Evolutionary conservation across 2,797 vertebrate species (phyloP), one percentile per base, ranked within the genome.

Genomic region (Dendrocincla fuliginosa): DNA sequence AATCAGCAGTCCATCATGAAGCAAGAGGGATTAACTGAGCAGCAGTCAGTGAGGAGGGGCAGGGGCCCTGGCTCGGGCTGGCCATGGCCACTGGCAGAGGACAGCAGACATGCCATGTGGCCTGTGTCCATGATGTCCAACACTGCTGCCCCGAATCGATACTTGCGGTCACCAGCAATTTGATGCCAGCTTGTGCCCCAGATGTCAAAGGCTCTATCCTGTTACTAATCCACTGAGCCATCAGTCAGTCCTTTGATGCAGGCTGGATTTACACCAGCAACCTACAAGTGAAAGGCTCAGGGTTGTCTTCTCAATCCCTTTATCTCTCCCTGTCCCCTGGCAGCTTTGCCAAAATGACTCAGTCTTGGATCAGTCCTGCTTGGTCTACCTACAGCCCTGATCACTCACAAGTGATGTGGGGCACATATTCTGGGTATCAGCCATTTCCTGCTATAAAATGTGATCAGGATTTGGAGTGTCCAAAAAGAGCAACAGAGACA

Each of bases 241-340:
- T 13, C 82, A 30, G 69, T 28, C 73, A n/a, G 69, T 22, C 56
- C 68, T 52, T 76, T 32, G 59, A 47, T 56, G 37, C 50, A 87
- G 59, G 46, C 68, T 77, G 90, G 42, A 82, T 95, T 95, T 95
- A 90, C 50, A 85, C 71, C 76, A 90, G n/a, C 80, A 92, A 93
- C 89, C 91, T 83, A 74, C 74, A 79, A 93, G 77, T 57, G 85
- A 91, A 94, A 90, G 65, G 64, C 82, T 91, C 76, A 46, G 57
- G 19, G 20, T 68, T 15, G 25, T 60, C 68, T 87, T 76, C 64
- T 84, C 50, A 82, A 20, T 67, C 82, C 49, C 47, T 49, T 84
- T 53, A 80, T 68, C 73, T 79, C 63, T 87, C 61, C 60, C 35
- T 24, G 46, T 78, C 13, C 35, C 50, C 16, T 57, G 50, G 44